Base-by-base conservation (phyloP, 1,140 invertebrate species). In the Lamellibrachia luymesi region DNA sequence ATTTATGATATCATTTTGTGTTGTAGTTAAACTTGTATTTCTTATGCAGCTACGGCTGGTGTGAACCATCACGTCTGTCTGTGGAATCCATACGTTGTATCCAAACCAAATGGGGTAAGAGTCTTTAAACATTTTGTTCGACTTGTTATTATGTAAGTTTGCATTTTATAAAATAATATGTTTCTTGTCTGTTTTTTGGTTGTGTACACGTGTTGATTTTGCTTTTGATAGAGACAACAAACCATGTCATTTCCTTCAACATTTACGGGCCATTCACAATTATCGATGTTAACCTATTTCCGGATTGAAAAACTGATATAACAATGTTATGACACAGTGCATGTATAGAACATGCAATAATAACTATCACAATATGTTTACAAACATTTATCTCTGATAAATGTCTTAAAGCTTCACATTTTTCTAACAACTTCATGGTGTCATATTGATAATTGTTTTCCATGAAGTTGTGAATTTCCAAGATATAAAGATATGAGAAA, bases 21-120 rank as follows among this genome's bases (percentile, higher is more conserved):
- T 80, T 17, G 17, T 10, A 2, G 25, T 93, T 27, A 91, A 38
- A 2, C 50, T 52, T 92, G 13, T 92, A 90, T 92, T 92, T 94
- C 90, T 92, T 49, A 94, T 95, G 56, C 94, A 96, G 96, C 96
- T 22, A 96, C 96, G 50, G 96, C 96, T 38, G 96, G 96, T 4
- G 96, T 96, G 2, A 96, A 96, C 93, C 95, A 96, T 92, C 95
- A 96, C 92, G 95, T 96, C 2, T 95, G 95, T 93, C 91, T 96
- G 56, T 96, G 96, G 96, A 96, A 96, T 93, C 96, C 96, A 1
- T 96, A 96, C 94, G 96, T 96, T n/a, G 94, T 96, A 17, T 96
- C 95, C 13, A 96, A 96, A 94, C 96, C 96, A 89, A 96, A 95
- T 94, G 96, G 96, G 51, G 96, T 96, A 94, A 94, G 95, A 17